phyloP scores from a whole-genome alignment of 2,797 vertebrate species.

The Diplodus puntazzo region DNA sequence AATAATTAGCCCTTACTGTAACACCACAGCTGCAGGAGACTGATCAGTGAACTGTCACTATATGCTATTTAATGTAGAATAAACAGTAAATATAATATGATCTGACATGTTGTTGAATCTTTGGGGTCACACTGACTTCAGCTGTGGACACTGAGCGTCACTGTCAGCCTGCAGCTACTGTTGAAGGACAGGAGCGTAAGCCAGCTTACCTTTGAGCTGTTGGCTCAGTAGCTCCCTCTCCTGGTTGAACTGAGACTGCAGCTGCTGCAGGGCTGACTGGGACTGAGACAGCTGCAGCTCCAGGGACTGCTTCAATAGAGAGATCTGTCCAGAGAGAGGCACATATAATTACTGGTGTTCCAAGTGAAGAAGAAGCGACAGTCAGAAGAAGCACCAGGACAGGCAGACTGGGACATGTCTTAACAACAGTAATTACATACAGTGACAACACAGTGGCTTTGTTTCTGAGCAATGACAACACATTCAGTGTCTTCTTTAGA shows the following conservation, averaged over 20 bases:
- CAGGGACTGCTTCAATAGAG: slow-evolving; percentile 96
- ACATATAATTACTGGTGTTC: slow-evolving; percentile 2
- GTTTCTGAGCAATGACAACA: neutral
- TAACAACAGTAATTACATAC: slow-evolving; percentile 9
- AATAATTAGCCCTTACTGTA: no score
- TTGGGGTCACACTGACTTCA: neutral
- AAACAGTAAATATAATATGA: no score
- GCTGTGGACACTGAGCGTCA: neutral
- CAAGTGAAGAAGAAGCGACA: neutral
- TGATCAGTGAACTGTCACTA: no score
- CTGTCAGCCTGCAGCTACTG: neutral
- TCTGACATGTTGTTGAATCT: no score
- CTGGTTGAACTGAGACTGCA: slow-evolving; percentile 96
- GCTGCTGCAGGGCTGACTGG: slow-evolving; percentile 94
- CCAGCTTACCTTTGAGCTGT: slow-evolving; percentile 87
- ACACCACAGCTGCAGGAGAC: no score
- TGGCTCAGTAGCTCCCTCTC: slow-evolving; percentile 97
- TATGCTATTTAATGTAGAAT: no score
- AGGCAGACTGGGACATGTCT: neutral
- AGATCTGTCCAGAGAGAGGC: slow-evolving; percentile 85
- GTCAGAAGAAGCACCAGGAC: neutral
- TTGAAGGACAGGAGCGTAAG: neutral
- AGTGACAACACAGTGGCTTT: neutral
- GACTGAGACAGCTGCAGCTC: slow-evolving; percentile 98
- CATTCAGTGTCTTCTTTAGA: neutral